Evolutionary conservation across 2,888 invertebrate species (phyloP).

Genomic region (Temnothorax ravouxi): DNA sequence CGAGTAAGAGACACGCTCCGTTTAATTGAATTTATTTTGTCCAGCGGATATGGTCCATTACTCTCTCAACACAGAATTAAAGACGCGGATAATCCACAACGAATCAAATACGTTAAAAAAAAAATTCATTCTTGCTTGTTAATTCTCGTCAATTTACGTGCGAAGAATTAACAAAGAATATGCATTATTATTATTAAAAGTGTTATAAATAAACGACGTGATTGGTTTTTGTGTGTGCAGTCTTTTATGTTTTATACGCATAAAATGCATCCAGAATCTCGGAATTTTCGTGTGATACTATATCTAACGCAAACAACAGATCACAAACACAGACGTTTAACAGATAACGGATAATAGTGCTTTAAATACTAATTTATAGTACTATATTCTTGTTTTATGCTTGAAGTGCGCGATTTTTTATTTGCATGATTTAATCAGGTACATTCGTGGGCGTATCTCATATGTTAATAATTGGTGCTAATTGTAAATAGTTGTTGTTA

Average conservation of each 20-base stretch:
- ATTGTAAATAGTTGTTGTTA: not conserved
- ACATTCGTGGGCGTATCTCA: not conserved
- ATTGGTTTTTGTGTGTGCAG: not conserved
- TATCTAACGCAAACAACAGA: constrained; percentile 40
- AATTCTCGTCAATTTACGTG: not conserved
- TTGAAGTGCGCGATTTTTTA: constrained; percentile 3
- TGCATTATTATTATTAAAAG: not conserved
- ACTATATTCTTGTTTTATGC: not conserved
- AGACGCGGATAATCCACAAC: not conserved
- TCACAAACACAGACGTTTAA: constrained; percentile 9
- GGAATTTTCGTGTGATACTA: not conserved
- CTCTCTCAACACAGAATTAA: not conserved
- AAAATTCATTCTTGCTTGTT: not conserved
- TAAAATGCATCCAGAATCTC: not conserved
- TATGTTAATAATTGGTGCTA: not conserved
- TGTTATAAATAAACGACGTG: not conserved
- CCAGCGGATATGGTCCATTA: constrained; percentile 6
- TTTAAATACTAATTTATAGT: constrained; percentile 17
- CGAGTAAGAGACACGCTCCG: not conserved
- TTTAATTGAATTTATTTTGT: constrained; percentile 17
- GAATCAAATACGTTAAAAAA: not conserved
- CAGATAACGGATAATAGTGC: constrained; percentile 8
- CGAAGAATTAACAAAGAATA: not conserved
- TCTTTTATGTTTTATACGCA: not conserved
- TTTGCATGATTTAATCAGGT: not conserved